These are phyloP conservation scores for Lottia gigantea DNA, from an alignment of 2,888 invertebrate genomes.

Conservation along the genomic window DNA sequence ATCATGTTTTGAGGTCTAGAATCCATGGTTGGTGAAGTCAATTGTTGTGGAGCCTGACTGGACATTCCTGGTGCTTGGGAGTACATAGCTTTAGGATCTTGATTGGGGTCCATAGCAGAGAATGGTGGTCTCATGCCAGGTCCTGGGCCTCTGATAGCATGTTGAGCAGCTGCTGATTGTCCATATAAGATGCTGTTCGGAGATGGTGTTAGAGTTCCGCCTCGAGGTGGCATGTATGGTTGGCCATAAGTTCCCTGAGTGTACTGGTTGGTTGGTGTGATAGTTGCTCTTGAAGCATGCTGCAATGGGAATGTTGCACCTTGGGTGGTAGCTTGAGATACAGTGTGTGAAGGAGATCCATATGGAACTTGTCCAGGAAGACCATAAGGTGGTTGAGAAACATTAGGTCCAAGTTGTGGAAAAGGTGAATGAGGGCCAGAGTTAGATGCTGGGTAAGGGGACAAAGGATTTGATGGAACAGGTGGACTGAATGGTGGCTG, in stretches of 20 bases:
- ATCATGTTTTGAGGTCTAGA: constrained; percentile 10
- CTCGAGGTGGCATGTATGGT: constrained; percentile 36
- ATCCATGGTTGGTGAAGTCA: constrained; percentile 10
- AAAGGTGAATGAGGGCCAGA: constrained; percentile 55
- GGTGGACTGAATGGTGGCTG: constrained; percentile 55
- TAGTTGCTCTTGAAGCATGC: constrained; percentile 48
- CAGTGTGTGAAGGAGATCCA: constrained; percentile 13
- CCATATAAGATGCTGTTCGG: constrained; percentile 45
- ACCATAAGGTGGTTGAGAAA: constrained; percentile 17
- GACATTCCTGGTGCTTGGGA: constrained; percentile 21
- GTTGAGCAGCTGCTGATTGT: constrained; percentile 38
- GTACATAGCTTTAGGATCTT: neutral
- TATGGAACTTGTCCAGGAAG: neutral
- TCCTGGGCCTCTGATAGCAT: constrained; percentile 34
- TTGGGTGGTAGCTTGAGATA: constrained; percentile 31
- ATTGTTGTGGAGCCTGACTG: constrained; percentile 6
- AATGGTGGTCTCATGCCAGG: constrained; percentile 37
- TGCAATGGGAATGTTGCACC: constrained; percentile 37
- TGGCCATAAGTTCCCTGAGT: constrained; percentile 45
- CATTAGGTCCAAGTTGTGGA: constrained; percentile 33
- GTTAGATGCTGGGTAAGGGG: constrained; percentile 33
- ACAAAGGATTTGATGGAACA: constrained; percentile 31
- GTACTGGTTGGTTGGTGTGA: constrained; percentile 49
- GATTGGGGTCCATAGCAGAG: constrained; percentile 21
- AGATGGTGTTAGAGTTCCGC: constrained; percentile 37